Conservation (phyloP, 1,140 invertebrate genomes). For the Chelonus insularis region DNA sequence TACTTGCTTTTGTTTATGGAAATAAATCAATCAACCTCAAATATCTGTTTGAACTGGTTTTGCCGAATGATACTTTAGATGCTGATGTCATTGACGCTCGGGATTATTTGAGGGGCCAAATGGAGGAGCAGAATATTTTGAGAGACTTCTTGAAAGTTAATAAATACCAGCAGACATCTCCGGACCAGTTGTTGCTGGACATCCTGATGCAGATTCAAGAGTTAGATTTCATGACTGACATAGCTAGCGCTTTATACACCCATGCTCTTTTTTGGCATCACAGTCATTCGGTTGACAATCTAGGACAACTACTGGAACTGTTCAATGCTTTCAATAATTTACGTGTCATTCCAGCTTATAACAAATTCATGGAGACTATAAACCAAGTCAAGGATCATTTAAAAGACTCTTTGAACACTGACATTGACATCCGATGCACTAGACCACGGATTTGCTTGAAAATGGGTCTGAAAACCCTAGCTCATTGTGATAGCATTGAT, state of each 20-base stretch:
- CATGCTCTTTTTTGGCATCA: conserved; percentile 35
- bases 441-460: conserved; percentile 34
- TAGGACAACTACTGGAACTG: conserved; percentile 34
- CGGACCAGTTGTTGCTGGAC: conserved; percentile 34
- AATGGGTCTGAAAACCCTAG: conserved; percentile 29
- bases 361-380: conserved; percentile 21
- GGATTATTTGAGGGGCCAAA: conserved; percentile 28
- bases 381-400: conserved; percentile 25
- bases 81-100: conserved; percentile 33
- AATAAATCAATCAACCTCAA: conserved; percentile 34
- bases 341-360: conserved; percentile 12
- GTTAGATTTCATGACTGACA: conserved; percentile 28
- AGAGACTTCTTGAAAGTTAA: conserved; percentile 29
- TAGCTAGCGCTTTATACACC: conserved; percentile 31
- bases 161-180: conserved; percentile 33
- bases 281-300: conserved; percentile 32
- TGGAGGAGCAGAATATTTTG: conserved; percentile 23
- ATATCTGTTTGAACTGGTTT: conserved; percentile 37
- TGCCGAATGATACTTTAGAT: conserved; percentile 35
- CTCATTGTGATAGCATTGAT: conserved; percentile 21
- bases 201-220: conserved; percentile 33
- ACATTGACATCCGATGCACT: conserved; percentile 33
- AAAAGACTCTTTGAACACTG: conserved; percentile 19
- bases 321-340: conserved; percentile 38
- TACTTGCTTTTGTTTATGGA: conserved; percentile 36